phyloP scores from a whole-genome alignment of 2,797 vertebrate species.

The Danionella dracula region DNA sequence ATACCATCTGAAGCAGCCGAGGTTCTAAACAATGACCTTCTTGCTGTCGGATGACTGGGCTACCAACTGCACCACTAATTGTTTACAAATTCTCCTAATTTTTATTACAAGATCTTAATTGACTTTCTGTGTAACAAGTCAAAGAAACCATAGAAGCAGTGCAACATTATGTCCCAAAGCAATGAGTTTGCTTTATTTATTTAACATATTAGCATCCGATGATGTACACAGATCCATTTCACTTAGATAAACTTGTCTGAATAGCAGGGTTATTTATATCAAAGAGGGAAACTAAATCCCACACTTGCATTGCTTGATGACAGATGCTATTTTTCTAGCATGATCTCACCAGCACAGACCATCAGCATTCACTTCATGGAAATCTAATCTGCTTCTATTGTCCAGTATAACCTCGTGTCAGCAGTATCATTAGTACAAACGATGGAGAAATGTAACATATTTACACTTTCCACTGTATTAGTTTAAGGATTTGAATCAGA shows the following conservation, averaged over 20 bases:
- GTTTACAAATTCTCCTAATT: no score
- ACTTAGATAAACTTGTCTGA: slow-evolving; percentile 1
- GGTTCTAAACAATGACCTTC: no score
- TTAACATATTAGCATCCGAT: background rate
- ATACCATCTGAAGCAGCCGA: no score
- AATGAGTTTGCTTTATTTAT: background rate
- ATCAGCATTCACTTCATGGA: background rate
- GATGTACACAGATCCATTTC: background rate
- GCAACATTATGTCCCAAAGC: background rate
- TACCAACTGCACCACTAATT: no score
- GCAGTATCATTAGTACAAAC: background rate
- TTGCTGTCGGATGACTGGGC: no score
- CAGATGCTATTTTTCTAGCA: slow-evolving; percentile 32
- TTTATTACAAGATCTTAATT: no score
- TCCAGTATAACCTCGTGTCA: background rate
- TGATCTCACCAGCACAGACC: slow-evolving; percentile 9
- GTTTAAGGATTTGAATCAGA: background rate
- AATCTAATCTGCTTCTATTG: slow-evolving; percentile 4
- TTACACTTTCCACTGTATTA: background rate
- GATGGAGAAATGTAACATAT: no score
- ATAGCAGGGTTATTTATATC: slow-evolving; percentile 12
- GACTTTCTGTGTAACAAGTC: no score
- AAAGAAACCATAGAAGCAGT: no score
- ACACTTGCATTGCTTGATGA: slow-evolving; percentile 6
- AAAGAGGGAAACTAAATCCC: slow-evolving; percentile 18